These are phyloP conservation scores for Indicator indicator DNA, from an alignment of 2,113 vertebrate genomes.

Conservation along the genomic window DNA sequence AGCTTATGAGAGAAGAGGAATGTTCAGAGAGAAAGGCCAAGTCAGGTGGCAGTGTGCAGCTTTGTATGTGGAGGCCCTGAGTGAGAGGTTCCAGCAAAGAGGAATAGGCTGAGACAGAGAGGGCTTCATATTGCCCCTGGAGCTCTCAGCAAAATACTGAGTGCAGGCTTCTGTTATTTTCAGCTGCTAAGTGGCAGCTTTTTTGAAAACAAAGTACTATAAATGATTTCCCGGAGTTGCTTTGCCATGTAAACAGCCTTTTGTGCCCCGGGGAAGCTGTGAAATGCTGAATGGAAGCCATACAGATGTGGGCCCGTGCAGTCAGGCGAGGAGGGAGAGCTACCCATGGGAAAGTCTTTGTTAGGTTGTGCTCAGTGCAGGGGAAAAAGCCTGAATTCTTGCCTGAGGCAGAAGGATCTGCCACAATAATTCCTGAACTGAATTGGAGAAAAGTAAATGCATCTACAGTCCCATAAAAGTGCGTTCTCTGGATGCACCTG, in stretches of 20 bases:
- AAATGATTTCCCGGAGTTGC: not conserved
- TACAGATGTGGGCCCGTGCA: not conserved
- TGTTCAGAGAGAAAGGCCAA: not conserved
- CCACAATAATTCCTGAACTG: not conserved
- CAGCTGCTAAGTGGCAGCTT: constrained; percentile 9
- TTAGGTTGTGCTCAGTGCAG: not conserved
- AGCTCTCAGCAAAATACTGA: not conserved
- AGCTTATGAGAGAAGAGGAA: not conserved
- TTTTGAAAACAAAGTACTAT: constrained; percentile 16
- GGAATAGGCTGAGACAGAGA: not conserved
- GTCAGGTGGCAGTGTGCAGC: not conserved
- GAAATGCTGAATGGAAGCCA: not conserved
- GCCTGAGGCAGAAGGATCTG: not conserved
- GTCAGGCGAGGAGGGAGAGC: not conserved
- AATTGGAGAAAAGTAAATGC: not conserved
- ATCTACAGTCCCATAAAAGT: not conserved
- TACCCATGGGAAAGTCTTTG: not conserved
- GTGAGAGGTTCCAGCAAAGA: not conserved
- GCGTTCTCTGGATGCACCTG: not conserved
- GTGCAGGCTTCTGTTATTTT: constrained; percentile 14
- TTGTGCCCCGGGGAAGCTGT: not conserved
- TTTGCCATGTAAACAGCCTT: not conserved
- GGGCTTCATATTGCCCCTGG: not conserved
- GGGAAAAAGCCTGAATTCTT: not conserved
- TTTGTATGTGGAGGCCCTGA: not conserved